Conservation (phyloP, 1,140 invertebrate species). For the Arctopsyche grandis region DNA sequence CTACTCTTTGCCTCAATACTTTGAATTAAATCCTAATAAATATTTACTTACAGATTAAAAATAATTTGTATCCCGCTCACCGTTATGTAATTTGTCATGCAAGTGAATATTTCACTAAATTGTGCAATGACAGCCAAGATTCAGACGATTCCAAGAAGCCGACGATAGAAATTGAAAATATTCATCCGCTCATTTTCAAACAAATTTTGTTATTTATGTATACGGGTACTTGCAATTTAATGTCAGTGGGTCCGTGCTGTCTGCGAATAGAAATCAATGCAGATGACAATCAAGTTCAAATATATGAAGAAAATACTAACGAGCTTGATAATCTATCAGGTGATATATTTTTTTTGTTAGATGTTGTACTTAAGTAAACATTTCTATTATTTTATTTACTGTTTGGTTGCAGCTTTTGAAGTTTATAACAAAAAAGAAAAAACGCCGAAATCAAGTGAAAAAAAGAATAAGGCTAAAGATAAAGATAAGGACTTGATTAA, state of each 20-base stretch:
- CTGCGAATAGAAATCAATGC: conserved; percentile 56
- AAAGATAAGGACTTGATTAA: conserved; percentile 47
- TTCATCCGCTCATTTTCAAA: conserved; percentile 72
- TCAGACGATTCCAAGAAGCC: conserved; percentile 56
- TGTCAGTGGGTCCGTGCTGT: conserved; percentile 64
- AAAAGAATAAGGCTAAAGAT: conserved; percentile 45
- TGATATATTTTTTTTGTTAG: neutral
- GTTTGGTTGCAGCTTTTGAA: conserved; percentile 62
- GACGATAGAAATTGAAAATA: conserved; percentile 62
- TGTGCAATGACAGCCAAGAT: conserved; percentile 57
- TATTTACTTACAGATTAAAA: conserved; percentile 65
- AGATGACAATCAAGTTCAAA: conserved; percentile 52
- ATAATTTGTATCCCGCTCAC: conserved; percentile 70
- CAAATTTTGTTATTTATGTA: conserved; percentile 75
- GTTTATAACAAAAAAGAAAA: conserved; percentile 62
- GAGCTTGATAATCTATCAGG: conserved; percentile 45
- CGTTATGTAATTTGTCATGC: conserved; percentile 75
- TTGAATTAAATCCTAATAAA: too few relatives aligned
- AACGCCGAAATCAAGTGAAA: conserved; percentile 55
- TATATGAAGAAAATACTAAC: conserved; percentile 27
- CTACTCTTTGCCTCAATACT: neutral
- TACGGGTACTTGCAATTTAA: conserved; percentile 72
- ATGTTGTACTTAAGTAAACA: neutral
- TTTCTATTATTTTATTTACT: conserved; percentile 21
- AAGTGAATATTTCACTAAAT: conserved; percentile 65